A percentile compares a stretch with the other conserved stretches of the same genome.
These are phyloP conservation scores for Alexandromys oeconomus DNA, from an alignment of 2,797 vertebrate species.

Conservation along the genomic window DNA sequence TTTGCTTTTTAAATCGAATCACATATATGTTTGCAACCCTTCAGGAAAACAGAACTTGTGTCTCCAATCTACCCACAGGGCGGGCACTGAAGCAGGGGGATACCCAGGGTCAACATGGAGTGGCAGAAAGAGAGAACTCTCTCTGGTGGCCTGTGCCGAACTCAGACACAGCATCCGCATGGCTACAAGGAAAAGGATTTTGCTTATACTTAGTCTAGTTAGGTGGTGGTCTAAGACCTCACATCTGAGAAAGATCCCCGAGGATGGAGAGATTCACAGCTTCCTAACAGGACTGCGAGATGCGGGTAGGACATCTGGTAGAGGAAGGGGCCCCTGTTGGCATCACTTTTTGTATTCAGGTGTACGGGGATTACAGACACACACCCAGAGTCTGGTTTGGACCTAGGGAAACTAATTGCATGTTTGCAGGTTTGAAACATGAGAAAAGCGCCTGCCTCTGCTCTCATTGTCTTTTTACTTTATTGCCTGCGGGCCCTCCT, in stretches of 20 bases:
- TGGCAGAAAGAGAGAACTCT: neutral
- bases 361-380: neutral
- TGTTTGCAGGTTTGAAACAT: constrained; percentile 81
- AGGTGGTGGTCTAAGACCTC: neutral
- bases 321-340: constrained; percentile 56
- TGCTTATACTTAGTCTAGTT: neutral
- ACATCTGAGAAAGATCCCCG: constrained; percentile 53
- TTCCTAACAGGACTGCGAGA: constrained; percentile 64
- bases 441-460: constrained; percentile 70
- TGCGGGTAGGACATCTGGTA: constrained; percentile 26
- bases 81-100: neutral
- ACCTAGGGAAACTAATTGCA: constrained; percentile 61
- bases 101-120: neutral
- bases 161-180: neutral
- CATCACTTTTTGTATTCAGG: constrained; percentile 38
- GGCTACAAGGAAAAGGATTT: neutral
- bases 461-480: constrained; percentile 85
- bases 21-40: neutral
- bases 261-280: constrained; percentile 69
- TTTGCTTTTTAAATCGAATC: neutral
- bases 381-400: constrained; percentile 67
- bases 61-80: neutral
- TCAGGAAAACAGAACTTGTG: neutral
- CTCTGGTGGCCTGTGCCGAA: neutral
- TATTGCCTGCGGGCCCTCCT: constrained; percentile 88